These are phyloP conservation scores for Patella ulyssiponensis DNA, from an alignment of 2,888 invertebrate genomes.

Conservation along the genomic window DNA sequence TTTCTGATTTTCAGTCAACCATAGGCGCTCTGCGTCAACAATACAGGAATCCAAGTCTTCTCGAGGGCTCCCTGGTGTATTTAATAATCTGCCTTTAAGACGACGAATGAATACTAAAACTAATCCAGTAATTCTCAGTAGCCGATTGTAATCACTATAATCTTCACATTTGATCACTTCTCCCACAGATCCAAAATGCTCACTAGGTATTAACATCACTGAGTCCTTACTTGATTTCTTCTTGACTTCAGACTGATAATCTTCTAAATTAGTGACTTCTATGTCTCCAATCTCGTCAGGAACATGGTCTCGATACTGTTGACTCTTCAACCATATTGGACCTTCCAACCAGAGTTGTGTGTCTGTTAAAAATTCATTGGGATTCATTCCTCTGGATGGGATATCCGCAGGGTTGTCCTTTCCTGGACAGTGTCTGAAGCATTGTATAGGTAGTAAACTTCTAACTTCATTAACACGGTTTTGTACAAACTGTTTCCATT, in stretches of 20 bases:
- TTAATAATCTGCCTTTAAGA: neutral
- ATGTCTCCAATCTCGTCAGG: neutral
- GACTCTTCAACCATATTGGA: neutral
- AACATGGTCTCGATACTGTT: neutral
- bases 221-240: neutral
- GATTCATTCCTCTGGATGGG: constrained; percentile 6
- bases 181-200: neutral
- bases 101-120: neutral
- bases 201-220: neutral
- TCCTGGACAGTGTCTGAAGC: constrained; percentile 2
- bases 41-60: no score
- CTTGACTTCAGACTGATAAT: neutral
- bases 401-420: constrained; percentile 1
- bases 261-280: neutral
- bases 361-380: neutral
- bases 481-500: neutral
- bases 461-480: neutral
- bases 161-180: neutral
- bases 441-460: neutral
- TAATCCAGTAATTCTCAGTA: constrained; percentile 2
- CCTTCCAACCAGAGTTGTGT: neutral
- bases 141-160: neutral
- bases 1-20: no score
- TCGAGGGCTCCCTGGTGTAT: neutral
- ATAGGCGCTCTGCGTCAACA: no score